Evolutionary conservation across 2,113 vertebrate species (phyloP), one percentile per base, ranked within the genome.

Genomic region (Sceloporus tristichus): DNA sequence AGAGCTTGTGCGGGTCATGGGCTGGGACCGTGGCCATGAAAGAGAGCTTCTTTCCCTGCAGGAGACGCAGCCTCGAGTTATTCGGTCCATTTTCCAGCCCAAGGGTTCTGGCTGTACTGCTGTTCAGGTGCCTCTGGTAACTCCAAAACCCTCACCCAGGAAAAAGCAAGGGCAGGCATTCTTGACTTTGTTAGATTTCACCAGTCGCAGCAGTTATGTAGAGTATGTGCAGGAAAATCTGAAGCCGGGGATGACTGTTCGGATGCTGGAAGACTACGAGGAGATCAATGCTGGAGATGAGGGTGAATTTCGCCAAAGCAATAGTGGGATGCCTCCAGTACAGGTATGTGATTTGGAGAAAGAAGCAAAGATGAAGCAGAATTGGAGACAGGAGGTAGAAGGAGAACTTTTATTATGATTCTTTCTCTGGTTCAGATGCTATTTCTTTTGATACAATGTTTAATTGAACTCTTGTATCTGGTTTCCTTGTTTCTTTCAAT

Each of bases 251-350:
- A 98, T 98, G 98, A 90, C 89, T 27, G 98, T 99, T 79, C 97
- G 98, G 84, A 97, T 99, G 98, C 95, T 99, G 94, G 98, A 99
- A 90, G 98, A 98, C 95, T 98, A 97, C 0, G 97, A 97, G 87
- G 97, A 98, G 78, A 93, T 98, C 65, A 97, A 93, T 85, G 89
- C 96, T 1, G 98, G 98, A 0, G 98, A 98, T 68, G 97, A 98
- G 70, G 98, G 98, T 13, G 97, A 97, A 89, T 98, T 98, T 91
- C 96, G 97, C 23, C 98, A 98, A 94, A 98, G 98, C 95, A 98
- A 98, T 29, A 96, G 96, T 0, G 97, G 98, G 0, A 97, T 97
- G 23, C 97, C 97, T 0, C 97, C 97, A 0, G 98, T 97, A 1
- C 98, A 99, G 98, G 98, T 89, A 81, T 73, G 78, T 59, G 23